Evolutionary conservation across 1,140 invertebrate species (phyloP), one percentile per base, ranked within the genome.

Genomic region (Diorhabda carinulata): DNA sequence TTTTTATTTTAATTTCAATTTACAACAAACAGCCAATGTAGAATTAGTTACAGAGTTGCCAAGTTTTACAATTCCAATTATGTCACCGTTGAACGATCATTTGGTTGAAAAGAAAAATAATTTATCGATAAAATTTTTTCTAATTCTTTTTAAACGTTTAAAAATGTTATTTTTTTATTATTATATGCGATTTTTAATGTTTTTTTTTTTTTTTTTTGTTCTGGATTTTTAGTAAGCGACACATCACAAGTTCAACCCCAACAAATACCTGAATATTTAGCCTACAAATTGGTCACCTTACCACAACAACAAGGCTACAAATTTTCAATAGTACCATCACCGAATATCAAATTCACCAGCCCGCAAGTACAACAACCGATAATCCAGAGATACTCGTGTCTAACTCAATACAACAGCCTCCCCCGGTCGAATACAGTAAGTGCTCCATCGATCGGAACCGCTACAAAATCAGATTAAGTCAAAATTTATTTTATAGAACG

Each of bases 231-330:
- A 64, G 45, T 64, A 40, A 56, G 43, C 7, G 41, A 64, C 56
- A 40, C 63, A 52, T 64, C 63, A 64, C 63, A 57, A 52, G 47
- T 6, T 45, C 69, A 71, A 40, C 25, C 58, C 6, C 67, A 73
- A 25, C 25, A 25, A 61, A 25, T 72, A 25, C 68, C 74, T 45
- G 69, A 67, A 61, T 62, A 59, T 61, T 67, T 70, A 67, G 7
- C 68, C 69, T 60, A 44, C 57, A 67, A 60, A 52, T 60, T 60
- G 44, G 65, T 67, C 9, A 3, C 69, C 64, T 56, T 71, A 70
- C 43, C 64, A 61, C 42, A 65, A 70, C 43, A 62, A 67, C 74
- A 73, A 44, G 81, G 78, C 62, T 85, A 84, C 59, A 85, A 86
- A 65, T 85, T 85, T 70, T 67, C 82, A 4, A 47, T 78, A 2